Base-by-base conservation (phyloP, 2,888 invertebrate species). In the Ypsolopha scabrella region DNA sequence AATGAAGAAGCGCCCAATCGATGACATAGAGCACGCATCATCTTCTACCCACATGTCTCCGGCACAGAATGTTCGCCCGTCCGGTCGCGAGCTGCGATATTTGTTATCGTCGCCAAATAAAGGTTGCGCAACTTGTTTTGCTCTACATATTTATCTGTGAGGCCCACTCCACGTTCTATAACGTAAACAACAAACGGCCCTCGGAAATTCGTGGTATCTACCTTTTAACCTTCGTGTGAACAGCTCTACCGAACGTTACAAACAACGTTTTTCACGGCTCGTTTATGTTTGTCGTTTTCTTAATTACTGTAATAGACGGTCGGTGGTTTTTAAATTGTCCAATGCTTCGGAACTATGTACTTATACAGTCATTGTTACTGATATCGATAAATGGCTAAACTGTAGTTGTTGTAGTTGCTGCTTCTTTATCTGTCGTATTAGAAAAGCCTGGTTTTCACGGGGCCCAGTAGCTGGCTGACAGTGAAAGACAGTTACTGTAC, bases 101-200 rank as follows among this genome's bases (percentile, higher is more conserved):
- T 36, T 43, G 41, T 50, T 43, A 43, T 43, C 43, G 14, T 38
- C 4, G 8, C 1, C 44, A 24, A 24, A 50, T 46, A 34, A 13
- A 48, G 49, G 53, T 59, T 62, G 57, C 57, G 60, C 58, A 61
- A 62, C 55, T 58, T 60, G 59, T 60, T 60, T 60, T 61, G 55
- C 56, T 57, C 57, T 52, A 54, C 53, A 55, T 55, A 51, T 51
- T 38, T 43, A 37, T 37, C 37, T 53, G 51, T 52, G 54, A 54
- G 58, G 57, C 54, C 54, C 57, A 54, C 53, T 53, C 53, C 52
- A 54, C 48, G 46, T 9, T 47, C 33, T 36, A n/a, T n/a, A 43
- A 41, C 38, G 38, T 45, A 50, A 50, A 50, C 52, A 52, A 50
- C 52, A 13, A 6, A 34, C 38, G 49, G 49, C 35, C 41, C 49